Evolutionary conservation across 2,113 vertebrate genomes (phyloP).

Genomic region (Pangasianodon gigas): DNA sequence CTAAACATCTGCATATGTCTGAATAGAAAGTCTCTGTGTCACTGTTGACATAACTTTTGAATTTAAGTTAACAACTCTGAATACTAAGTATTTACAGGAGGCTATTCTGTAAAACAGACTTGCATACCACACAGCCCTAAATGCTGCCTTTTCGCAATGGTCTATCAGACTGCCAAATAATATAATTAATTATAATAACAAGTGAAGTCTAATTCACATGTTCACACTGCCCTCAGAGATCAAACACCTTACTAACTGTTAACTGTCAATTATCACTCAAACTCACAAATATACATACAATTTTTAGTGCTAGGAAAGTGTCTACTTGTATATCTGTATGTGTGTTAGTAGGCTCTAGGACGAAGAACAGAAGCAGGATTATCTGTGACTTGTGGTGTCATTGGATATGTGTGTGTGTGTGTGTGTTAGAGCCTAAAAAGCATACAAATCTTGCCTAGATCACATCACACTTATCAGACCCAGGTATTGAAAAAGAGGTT

Average conservation of each 20-base stretch:
- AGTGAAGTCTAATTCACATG: background rate
- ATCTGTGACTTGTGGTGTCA: background rate
- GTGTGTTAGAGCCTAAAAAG: background rate
- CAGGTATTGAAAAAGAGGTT: background rate
- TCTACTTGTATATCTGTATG: background rate
- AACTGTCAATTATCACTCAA: background rate
- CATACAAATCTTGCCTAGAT: background rate
- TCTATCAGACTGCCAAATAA: background rate
- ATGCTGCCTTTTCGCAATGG: background rate
- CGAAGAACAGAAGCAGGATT: background rate
- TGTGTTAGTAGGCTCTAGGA: background rate
- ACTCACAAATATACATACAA: background rate
- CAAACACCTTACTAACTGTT: background rate
- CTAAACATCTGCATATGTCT: background rate
- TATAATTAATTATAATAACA: background rate
- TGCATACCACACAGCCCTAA: background rate
- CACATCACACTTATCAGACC: conserved; percentile 19
- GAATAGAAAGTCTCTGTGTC: background rate
- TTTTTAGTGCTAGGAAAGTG: background rate
- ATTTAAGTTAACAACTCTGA: background rate
- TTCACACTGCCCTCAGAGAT: background rate
- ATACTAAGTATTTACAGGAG: background rate
- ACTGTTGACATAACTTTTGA: background rate
- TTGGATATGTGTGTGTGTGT: background rate
- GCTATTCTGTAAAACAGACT: background rate